Conservation (phyloP, 2,888 invertebrate genomes). For the Crioceris asparagi region DNA sequence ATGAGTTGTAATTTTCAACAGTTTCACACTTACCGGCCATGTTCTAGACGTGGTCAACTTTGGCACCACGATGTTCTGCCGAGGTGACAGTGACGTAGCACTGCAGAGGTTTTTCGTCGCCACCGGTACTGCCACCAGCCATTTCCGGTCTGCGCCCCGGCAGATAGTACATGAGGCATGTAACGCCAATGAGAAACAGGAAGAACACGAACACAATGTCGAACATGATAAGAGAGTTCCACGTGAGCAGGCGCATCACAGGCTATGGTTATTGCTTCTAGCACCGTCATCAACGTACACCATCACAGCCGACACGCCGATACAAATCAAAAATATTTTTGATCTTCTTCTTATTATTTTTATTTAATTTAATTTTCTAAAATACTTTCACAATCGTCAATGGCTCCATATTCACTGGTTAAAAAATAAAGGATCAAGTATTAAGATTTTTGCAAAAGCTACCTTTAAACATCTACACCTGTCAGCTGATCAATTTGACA, state of each 20-base stretch:
- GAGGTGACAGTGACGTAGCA: slow-evolving; percentile 35
- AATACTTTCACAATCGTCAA: no score
- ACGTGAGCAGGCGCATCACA: slow-evolving; percentile 76
- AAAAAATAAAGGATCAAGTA: no score
- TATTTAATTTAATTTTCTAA: no score
- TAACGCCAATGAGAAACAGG: slow-evolving; percentile 73
- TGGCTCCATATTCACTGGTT: no score
- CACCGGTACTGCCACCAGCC: slow-evolving; percentile 41
- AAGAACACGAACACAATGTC: slow-evolving; percentile 81
- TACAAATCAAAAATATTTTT: no score
- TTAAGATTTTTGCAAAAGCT: no score
- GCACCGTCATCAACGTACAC: slow-evolving; percentile 14
- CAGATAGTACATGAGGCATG: slow-evolving; percentile 72
- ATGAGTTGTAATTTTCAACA: background rate
- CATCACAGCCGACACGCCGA: no score
- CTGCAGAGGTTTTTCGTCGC: slow-evolving; percentile 37
- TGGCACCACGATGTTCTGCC: slow-evolving; percentile 28
- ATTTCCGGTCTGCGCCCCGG: slow-evolving; percentile 48
- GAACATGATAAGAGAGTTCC: slow-evolving; percentile 81
- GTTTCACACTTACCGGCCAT: slow-evolving; percentile 22
- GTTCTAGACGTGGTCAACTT: slow-evolving; percentile 36
- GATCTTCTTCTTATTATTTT: no score
- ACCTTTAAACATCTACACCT: no score
- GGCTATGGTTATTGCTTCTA: no score
- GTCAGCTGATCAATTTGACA: no score